These are phyloP conservation scores for Dasyprocta punctata DNA, from an alignment of 2,113 vertebrate species.

Conservation along the genomic window DNA sequence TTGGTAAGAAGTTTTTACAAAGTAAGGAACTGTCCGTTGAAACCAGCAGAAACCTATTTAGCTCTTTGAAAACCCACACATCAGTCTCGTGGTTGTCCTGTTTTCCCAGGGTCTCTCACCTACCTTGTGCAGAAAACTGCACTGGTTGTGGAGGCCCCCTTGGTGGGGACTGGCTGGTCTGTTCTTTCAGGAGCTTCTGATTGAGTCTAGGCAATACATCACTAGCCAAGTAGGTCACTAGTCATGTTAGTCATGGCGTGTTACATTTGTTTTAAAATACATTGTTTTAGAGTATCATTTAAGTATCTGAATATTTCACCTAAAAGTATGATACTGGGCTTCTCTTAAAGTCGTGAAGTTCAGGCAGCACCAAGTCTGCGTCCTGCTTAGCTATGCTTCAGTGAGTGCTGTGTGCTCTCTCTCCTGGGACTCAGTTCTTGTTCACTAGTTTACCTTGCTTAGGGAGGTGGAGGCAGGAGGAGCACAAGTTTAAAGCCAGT, in stretches of 20 bases:
- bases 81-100: background rate
- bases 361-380: background rate
- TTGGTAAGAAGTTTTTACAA: constrained; percentile 10
- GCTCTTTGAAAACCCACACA: background rate
- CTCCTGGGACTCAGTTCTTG: background rate
- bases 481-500: background rate
- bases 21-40: constrained; percentile 32
- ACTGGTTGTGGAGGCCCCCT: background rate
- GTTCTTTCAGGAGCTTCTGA: background rate
- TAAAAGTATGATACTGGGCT: background rate
- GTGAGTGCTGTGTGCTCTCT: background rate
- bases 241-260: background rate
- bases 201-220: too few relatives aligned
- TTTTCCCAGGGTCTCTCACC: background rate
- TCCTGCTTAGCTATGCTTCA: background rate
- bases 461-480: background rate
- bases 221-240: background rate
- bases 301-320: constrained; percentile 26
- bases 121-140: background rate
- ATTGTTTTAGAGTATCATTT: background rate
- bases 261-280: background rate
- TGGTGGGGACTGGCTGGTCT: background rate
- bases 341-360: constrained; percentile 35
- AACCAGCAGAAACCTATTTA: background rate
- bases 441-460: background rate